Conservation (phyloP, 2,113 vertebrate genomes). For the Zosterops hypoxanthus region DNA sequence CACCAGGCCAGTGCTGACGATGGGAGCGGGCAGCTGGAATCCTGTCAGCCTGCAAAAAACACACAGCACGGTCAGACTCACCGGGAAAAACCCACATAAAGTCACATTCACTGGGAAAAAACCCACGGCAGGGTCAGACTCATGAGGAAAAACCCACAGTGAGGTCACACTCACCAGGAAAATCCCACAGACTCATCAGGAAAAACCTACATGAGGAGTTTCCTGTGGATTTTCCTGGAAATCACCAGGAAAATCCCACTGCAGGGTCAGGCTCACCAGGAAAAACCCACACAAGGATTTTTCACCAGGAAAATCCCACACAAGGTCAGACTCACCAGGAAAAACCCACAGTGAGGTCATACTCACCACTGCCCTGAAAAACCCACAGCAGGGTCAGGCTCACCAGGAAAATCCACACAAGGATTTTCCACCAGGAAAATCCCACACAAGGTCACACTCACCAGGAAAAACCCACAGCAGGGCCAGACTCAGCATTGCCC, state of each 20-base stretch:
- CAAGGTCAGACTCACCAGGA: background rate
- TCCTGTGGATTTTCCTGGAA: too few relatives aligned
- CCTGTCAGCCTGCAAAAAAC: slow-evolving; percentile 88
- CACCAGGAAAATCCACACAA: background rate
- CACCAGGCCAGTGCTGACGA: slow-evolving; percentile 87
- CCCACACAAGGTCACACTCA: background rate
- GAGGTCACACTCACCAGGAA: background rate
- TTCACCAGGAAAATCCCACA: background rate
- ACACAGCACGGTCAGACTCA: background rate
- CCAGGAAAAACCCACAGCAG: background rate
- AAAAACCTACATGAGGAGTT: too few relatives aligned
- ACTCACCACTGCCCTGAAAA: background rate
- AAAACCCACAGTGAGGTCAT: background rate
- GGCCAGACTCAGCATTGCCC: background rate
- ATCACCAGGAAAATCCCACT: too few relatives aligned
- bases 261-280: accelerated
- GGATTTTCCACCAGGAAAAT: too few relatives aligned
- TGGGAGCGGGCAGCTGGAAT: slow-evolving; percentile 94
- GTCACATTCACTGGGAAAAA: background rate
- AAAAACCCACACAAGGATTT: too few relatives aligned
- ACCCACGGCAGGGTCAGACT: background rate
- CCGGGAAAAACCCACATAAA: background rate
- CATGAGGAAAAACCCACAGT: too few relatives aligned
- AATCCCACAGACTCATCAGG: accelerated
- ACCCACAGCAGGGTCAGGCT: too few relatives aligned